These are phyloP conservation scores for Cryptoprocta ferox DNA, from an alignment of 2,797 vertebrate species.

Conservation along the genomic window DNA sequence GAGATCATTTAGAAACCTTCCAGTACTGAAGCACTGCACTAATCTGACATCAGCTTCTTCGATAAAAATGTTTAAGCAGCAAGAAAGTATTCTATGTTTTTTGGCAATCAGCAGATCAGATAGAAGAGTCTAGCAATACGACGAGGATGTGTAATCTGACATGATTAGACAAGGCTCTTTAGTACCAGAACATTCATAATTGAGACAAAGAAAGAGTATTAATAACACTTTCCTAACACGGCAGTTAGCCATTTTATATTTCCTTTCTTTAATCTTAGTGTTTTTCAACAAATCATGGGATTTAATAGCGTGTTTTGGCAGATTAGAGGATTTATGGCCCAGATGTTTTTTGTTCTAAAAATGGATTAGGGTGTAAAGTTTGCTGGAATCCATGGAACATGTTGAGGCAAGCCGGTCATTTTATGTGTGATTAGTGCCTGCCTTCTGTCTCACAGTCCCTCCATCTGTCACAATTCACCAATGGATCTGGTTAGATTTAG, in stretches of 20 bases:
- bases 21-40: slow-evolving; percentile 63
- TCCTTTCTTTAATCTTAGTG: slow-evolving; percentile 98
- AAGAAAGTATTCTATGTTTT: slow-evolving; percentile 84
- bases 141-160: slow-evolving; percentile 94
- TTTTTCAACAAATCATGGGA: slow-evolving; percentile 99
- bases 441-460: slow-evolving; percentile 90
- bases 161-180: slow-evolving; percentile 99
- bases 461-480: slow-evolving; percentile 91
- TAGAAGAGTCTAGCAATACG: slow-evolving; percentile 91
- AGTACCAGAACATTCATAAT: slow-evolving; percentile 94
- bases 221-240: slow-evolving; percentile 91
- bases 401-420: slow-evolving; percentile 90
- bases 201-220: slow-evolving; percentile 95
- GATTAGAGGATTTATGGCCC: slow-evolving; percentile 98
- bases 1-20: slow-evolving; percentile 56
- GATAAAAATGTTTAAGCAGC: slow-evolving; percentile 83
- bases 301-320: slow-evolving; percentile 97
- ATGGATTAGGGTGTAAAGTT: slow-evolving; percentile 99
- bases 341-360: slow-evolving; percentile 99
- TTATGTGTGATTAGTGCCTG: slow-evolving; percentile 91
- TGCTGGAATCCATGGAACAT: slow-evolving; percentile 93
- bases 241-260: slow-evolving; percentile 96
- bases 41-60: slow-evolving; percentile 85
- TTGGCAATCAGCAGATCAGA: slow-evolving; percentile 88
- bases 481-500: slow-evolving; percentile 90